Conservation (phyloP, 2,113 vertebrate genomes). For the Noturus placidus region DNA sequence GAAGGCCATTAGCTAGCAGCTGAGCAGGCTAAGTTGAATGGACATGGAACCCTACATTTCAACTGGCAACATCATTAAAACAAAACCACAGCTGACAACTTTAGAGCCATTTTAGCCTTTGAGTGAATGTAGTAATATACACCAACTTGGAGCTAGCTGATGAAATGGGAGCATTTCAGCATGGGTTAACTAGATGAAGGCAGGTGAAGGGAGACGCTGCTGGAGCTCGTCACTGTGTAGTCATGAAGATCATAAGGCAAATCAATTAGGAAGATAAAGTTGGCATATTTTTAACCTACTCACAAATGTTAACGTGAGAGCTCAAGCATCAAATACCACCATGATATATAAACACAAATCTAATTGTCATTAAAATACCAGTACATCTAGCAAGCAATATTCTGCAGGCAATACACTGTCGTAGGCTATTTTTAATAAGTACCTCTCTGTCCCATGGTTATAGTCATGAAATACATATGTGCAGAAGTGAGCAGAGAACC, state of each 20-base stretch:
- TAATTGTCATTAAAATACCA: slow-evolving; percentile 20
- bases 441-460: not conserved
- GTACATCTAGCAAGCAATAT: not conserved
- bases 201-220: not conserved
- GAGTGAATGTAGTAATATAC: slow-evolving; percentile 27
- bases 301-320: not conserved
- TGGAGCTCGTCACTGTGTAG: slow-evolving; percentile 19
- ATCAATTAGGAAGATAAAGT: slow-evolving; percentile 25
- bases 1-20: slow-evolving; percentile 59
- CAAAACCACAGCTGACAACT: slow-evolving; percentile 35
- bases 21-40: slow-evolving; percentile 18
- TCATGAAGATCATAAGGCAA: slow-evolving; percentile 36
- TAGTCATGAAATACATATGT: slow-evolving; percentile 24
- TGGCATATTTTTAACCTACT: not conserved
- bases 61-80: slow-evolving; percentile 40
- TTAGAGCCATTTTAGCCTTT: slow-evolving; percentile 24
- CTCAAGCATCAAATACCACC: slow-evolving; percentile 1
- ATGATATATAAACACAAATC: slow-evolving; percentile 7
- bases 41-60: slow-evolving; percentile 39
- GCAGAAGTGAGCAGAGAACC: slow-evolving; percentile 57
- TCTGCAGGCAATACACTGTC: slow-evolving; percentile 16
- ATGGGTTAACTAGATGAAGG: slow-evolving; percentile 28
- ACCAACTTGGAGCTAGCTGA: slow-evolving; percentile 5
- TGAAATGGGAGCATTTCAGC: slow-evolving; percentile 32
- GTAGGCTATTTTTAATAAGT: slow-evolving; percentile 18